Conservation (phyloP, 2,888 invertebrate genomes). For the Rhamnusium bicolor region DNA sequence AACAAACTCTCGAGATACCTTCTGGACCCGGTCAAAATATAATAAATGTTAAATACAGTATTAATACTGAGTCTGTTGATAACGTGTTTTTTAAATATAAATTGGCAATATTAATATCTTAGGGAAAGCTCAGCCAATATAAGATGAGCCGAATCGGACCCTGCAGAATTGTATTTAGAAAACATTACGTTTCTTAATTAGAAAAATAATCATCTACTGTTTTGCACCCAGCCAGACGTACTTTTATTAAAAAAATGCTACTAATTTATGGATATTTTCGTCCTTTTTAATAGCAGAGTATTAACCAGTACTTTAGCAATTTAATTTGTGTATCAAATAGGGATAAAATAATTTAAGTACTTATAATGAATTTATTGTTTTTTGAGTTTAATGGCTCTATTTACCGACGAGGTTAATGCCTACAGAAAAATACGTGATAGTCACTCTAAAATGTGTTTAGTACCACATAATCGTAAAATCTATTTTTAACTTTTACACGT, state of each 20-base stretch:
- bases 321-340: too few species aligned
- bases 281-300: too few species aligned
- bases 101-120: too few species aligned
- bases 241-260: too few species aligned
- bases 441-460: slow-evolving; percentile 11
- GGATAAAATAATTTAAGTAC: not conserved
- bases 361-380: not conserved
- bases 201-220: too few species aligned
- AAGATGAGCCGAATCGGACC: too few species aligned
- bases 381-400: not conserved
- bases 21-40: not conserved
- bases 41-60: not conserved
- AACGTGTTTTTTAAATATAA: not conserved
- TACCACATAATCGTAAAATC: slow-evolving; percentile 21
- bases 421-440: slow-evolving; percentile 2
- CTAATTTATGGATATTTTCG: too few species aligned
- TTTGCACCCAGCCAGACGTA: too few species aligned
- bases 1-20: slow-evolving; percentile 48
- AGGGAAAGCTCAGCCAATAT: too few species aligned
- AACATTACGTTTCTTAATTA: too few species aligned
- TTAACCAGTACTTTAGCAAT: too few species aligned
- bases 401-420: not conserved
- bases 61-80: not conserved
- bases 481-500: slow-evolving; percentile 31
- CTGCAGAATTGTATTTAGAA: too few species aligned